Evolutionary conservation across 2,888 invertebrate species (phyloP).

Genomic region (Agonopterix alstromeriana): DNA sequence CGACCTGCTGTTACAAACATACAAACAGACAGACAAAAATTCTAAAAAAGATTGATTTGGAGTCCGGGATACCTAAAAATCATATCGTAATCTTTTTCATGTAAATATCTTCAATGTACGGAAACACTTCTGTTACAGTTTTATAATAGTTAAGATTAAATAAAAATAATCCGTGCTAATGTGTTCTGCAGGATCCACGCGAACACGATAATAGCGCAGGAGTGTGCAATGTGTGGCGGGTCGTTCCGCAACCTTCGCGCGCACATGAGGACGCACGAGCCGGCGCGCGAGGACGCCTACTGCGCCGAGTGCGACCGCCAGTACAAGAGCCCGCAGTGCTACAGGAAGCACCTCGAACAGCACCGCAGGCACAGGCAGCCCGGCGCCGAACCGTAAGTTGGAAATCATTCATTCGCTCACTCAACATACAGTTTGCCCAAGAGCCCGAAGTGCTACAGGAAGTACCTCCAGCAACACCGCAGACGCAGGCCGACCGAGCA

Average conservation of each 20-base stretch:
- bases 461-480: background rate
- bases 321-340: background rate
- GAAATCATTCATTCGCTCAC: too few relatives aligned
- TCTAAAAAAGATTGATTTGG: too few relatives aligned
- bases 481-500: background rate
- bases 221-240: background rate
- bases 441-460: background rate
- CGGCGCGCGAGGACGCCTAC: background rate
- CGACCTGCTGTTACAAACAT: too few relatives aligned
- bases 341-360: background rate
- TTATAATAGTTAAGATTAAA: too few relatives aligned
- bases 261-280: background rate
- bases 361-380: background rate
- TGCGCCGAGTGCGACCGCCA: background rate
- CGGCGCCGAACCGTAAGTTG: too few relatives aligned
- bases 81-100: too few relatives aligned
- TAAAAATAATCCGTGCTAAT: too few relatives aligned
- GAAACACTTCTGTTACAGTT: too few relatives aligned
- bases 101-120: too few relatives aligned
- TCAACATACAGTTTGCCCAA: background rate
- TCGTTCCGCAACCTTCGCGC: background rate
- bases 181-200: background rate
- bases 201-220: background rate
- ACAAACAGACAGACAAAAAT: too few relatives aligned
- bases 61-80: too few relatives aligned